These are phyloP conservation scores for Pelodytes ibericus DNA, from an alignment of 2,797 vertebrate species.

Conservation along the genomic window DNA sequence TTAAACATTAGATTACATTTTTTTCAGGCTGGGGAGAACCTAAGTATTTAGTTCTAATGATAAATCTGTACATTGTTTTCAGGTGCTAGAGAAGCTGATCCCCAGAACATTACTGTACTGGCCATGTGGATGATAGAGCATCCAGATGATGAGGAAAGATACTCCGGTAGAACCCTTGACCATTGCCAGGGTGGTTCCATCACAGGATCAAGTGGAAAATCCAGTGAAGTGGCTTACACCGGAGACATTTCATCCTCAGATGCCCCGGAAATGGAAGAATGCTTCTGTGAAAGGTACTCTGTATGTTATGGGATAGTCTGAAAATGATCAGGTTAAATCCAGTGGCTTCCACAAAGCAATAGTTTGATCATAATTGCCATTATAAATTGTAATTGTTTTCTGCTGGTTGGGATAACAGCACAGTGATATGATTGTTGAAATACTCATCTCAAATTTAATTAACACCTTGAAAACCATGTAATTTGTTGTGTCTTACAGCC, in stretches of 20 bases:
- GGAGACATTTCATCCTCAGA: constrained; percentile 88
- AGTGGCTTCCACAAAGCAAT: no score
- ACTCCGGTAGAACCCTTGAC: constrained; percentile 69
- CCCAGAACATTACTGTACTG: constrained; percentile 95
- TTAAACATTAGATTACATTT: no score
- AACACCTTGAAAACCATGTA: neutral
- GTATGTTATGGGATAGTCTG: no score
- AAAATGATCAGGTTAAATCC: no score
- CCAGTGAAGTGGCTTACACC: constrained; percentile 82
- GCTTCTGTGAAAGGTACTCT: constrained; percentile 88
- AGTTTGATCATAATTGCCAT: no score
- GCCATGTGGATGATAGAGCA: constrained; percentile 99
- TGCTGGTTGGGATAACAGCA: no score
- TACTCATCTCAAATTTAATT: neutral
- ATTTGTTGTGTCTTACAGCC: constrained; percentile 66
- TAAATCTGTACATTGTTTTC: no score
- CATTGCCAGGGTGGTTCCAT: constrained; percentile 73
- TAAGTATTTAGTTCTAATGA: no score
- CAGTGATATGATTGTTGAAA: no score
- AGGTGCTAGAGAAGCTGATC: constrained; percentile 94
- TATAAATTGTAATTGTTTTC: no score
- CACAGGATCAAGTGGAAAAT: constrained; percentile 80
- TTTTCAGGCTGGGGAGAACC: no score
- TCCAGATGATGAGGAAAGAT: constrained; percentile 88
- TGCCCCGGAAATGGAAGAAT: constrained; percentile 88